Percentiles rank a stretch among this genome's conserved stretches.
phyloP scores from a whole-genome alignment of 1,140 invertebrate species.

The Agrilus planipennis region DNA sequence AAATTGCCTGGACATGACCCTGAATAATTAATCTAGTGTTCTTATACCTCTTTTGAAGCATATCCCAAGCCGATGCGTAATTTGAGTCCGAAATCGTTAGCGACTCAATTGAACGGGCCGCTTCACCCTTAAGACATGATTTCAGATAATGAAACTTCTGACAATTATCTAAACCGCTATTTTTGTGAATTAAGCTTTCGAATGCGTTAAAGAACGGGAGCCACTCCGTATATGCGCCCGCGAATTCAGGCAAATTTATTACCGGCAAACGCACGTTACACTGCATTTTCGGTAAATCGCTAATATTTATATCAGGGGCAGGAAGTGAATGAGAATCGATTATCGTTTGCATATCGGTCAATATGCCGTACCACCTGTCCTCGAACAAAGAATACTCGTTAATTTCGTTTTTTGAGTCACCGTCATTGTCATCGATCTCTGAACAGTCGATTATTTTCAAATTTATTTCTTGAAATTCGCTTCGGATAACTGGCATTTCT shows the following conservation, averaged over 20 bases:
- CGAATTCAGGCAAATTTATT: background rate
- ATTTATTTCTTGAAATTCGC: no score
- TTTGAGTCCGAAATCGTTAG: background rate
- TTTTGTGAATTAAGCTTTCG: background rate
- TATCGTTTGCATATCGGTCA: no score
- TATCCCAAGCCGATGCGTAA: background rate
- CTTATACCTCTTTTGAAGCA: background rate
- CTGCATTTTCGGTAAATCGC: no score
- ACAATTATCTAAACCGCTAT: background rate
- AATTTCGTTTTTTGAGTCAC: no score
- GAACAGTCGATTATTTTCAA: no score
- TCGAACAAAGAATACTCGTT: no score
- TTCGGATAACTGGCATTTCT: no score
- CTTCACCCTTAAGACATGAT: background rate
- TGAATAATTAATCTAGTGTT: background rate
- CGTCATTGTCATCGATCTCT: no score
- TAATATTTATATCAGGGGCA: no score
- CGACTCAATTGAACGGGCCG: background rate
- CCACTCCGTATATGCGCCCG: background rate
- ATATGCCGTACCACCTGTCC: no score
- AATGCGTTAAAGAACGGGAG: background rate
- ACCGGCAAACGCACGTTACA: no score
- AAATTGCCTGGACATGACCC: background rate
- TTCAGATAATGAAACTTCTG: slow-evolving; percentile 1
- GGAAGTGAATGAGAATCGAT: no score